Evolutionary conservation across 2,888 invertebrate genomes (phyloP), one percentile per base, ranked within the genome.

Genomic region (Hofmannophila pseudospretella): DNA sequence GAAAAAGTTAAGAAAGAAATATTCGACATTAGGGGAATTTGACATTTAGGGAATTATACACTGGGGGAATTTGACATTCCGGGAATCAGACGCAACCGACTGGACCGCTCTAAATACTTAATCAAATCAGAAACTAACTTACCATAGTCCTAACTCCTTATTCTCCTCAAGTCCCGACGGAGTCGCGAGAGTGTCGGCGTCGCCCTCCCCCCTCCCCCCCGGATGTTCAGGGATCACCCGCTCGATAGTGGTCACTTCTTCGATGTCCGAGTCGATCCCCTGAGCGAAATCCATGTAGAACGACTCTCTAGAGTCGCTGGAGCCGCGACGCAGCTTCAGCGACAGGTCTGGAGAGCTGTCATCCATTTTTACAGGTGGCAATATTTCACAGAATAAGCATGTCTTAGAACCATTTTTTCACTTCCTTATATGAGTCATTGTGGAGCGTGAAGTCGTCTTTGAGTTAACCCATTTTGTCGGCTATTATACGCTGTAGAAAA

Each of bases 251-350:
- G 93, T 92, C 65, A 94, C 94, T 77, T 95, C 95, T 72, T 95
- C 95, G 59, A 95, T 95, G 68, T 96, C 95, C 11, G 95, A 95
- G 78, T 95, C 95, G 69, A 95, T 95, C 42, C 95, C 95, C 86
- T 94, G 94, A 59, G 94, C 95, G 70, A 95, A 94, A 81, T 95
- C 95, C 95, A 95, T 94, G 66, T 95, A 95, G 74, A 95, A 95
- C 37, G 94, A 95, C 75, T 95, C 95, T 47, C 95, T 89, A 22
- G 95, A 95, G 78, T 95, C 95, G 69, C 94, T 94, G 23, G 94
- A 95, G 34, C 95, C 94, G 41, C 95, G 91, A 54, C 95, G 90
- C 69, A 95, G 81, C 82, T 95, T 94, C 49, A 95, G 89, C 85
- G 95, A 95, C 79, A 95, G 84, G 81, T 95, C 95, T 45, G 95